A percentile compares a stretch with the other conserved stretches of the same genome.
phyloP scores from a whole-genome alignment of 64 coral and sea anemone genomes.

The Stylophora pistillata region DNA sequence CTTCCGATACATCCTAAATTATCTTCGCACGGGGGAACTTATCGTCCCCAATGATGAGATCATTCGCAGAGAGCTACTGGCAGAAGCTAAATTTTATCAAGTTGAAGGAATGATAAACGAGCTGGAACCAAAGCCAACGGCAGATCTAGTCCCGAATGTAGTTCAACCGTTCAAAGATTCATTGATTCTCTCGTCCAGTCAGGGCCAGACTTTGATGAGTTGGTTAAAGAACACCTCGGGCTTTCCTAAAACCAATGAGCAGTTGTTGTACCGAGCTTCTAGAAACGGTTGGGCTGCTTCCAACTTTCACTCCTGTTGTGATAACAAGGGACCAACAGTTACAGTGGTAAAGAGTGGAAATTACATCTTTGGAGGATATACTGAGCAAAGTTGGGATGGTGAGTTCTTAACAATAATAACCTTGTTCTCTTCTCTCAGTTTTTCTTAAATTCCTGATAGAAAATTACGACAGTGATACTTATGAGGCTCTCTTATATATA shows the following conservation, averaged over 20 bases:
- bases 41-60: constrained; percentile 1
- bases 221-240: not conserved
- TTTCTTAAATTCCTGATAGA: not conserved
- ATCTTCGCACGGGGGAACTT: constrained; percentile 28
- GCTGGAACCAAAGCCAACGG: not conserved
- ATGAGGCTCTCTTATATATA: too few relatives aligned
- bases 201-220: not conserved
- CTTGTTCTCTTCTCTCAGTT: not conserved
- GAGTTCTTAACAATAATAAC: not conserved
- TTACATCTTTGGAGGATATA: constrained; percentile 31
- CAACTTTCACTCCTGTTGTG: constrained; percentile 21
- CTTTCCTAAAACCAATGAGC: not conserved
- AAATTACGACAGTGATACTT: too few relatives aligned
- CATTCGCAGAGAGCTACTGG: not conserved
- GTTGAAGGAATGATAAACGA: not conserved
- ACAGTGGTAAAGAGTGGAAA: constrained; percentile 4
- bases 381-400: not conserved
- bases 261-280: constrained; percentile 10
- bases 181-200: not conserved
- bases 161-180: constrained; percentile 8
- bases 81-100: constrained; percentile 37
- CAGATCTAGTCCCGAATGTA: too few relatives aligned
- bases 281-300: not conserved
- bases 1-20: constrained; percentile 50
- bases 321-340: constrained; percentile 14